Evolutionary conservation across 2,797 vertebrate genomes (phyloP), one percentile per base, ranked within the genome.

Genomic region (Pristis pectinata): DNA sequence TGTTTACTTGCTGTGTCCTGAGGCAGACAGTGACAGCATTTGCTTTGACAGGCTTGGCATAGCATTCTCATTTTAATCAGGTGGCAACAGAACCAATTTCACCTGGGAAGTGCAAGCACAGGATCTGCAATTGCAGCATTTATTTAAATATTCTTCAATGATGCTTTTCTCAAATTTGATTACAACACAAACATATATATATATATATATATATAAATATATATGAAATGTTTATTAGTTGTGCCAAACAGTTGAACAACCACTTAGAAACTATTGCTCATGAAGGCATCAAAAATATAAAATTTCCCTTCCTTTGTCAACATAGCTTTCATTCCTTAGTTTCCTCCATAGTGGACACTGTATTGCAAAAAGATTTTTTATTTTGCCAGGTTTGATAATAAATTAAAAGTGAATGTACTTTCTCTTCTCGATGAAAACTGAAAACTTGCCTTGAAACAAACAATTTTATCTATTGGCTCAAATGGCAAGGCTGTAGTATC

Each of bases 61-160:
- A n/a, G 27, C 70, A 76, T 56, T 76, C 92, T 53, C 67, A 94
- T 94, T 94, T 70, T 94, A 94, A 94, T 94, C 92, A 94, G 92
- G 27, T 94, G 92, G 70, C 67, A 94, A 74, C 1, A 27, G 44
- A 94, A 94, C 67, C 70, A 94, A 6, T 93, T 72, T 76, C 92
- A 93, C 49, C 67, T 53, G 41, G 92, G 92, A 76, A 34, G 44
- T 74, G 44, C 44, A 76, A n/a, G 70, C 15, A 19, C 13, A 17
- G 30, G 24, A 19, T 53, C 70, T 27, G 70, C 92, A 94, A 94
- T 56, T 49, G 92, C 5, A 74, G 67, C 70, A 94, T 49, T 94
- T 72, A 64, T 67, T 72, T 53, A 76, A 72, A 74, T 72, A 94
- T 94, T 41, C n/a, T 30, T 94, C 72, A 94, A 76, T 74, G 17